Base-by-base conservation (phyloP, 2,113 vertebrate genomes). In the Elephas maximus region DNA sequence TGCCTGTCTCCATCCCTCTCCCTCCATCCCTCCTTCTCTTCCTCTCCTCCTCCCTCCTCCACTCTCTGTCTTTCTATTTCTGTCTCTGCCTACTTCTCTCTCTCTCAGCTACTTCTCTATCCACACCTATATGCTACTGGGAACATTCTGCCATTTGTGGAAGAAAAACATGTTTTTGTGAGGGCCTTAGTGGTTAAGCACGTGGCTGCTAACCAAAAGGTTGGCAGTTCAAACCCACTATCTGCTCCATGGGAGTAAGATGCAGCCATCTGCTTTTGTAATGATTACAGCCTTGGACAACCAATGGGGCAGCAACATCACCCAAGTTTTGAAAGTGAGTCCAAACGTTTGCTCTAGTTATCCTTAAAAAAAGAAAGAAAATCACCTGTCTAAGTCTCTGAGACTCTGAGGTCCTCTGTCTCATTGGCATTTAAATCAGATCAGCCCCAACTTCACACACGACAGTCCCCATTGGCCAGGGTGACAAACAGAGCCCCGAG, bases 221-320 rank as follows among this genome's bases (percentile, higher is more conserved):
- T 3, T 30, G 2, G 10, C 17, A 1, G 8, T 12, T 87, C 0
- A 0, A 2, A 6, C 7, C 11, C 2, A 2, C 15, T 37, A 37
- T 37, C 37, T 37, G 37, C 37, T 37, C 37, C 37, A 37, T 37
- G 37, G 37, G 37, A 37, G 2, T 37, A 37, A 37, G 37, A 37
- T 37, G 37, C 37, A 37, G 37, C 37, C 37, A 37, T 37, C 37
- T 37, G 37, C 37, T 37, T 37, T 37, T 37, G 37, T 37, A 37
- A 37, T 37, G 2, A 37, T 37, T 37, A 37, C 37, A 37, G 37
- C 37, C 37, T 37, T 37, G 37, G 37, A 37, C 37, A 37, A 37
- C 37, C 37, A 37, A 37, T 37, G 37, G 37, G 37, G 37, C 37
- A 37, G 5, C 33, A 0, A 1, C 37, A 0, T 79, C 26, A 6